Base-by-base conservation (phyloP, 2,888 invertebrate genomes). In the Tenthredo mesomela region DNA sequence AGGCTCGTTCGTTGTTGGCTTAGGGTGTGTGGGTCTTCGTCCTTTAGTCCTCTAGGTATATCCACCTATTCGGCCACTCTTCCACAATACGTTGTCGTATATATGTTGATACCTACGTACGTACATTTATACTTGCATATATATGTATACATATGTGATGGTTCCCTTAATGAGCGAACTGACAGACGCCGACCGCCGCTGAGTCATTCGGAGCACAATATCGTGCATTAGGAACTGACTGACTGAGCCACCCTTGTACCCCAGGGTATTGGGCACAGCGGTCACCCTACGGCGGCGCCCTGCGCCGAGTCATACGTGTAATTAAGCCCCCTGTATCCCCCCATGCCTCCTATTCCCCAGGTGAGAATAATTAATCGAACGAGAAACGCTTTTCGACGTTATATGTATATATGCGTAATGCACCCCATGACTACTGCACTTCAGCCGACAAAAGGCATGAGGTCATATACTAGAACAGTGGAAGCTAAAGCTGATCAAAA, bases 221-320 rank as follows among this genome's bases (percentile, higher is more conserved):
- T 82, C 82, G 67, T 82, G 82, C 82, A 67, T 82, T 82, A 82
- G 82, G 67, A 82, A 82, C 82, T 70, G 82, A 82, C 67, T 70
- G 43, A 82, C 82, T 65, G 82, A 43, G 67, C 67, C 65, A 67
- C 82, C 82, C 82, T 47, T 50, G 47, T 29, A 70, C 82, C 70
- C 82, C 33, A 50, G 82, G 82, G 82, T 82, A 82, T 82, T 58
- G 82, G 82, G 70, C 70, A 82, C 82, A 67, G 82, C 82, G 82
- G 82, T 82, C 82, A 82, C 82, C 82, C 82, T 82, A 65, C 67
- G 82, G 80, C 65, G 77, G 80, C 80, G 50, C 80, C 80, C 80
- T 80, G 21, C 80, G 80, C 33, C 80, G 80, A 80, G 80, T 80
- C 80, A 80, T 80, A 80, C 80, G 80, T 80, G 80, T 80, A 80